Evolutionary conservation across 1,140 invertebrate genomes (phyloP).

Genomic region (Hycleus cichorii): DNA sequence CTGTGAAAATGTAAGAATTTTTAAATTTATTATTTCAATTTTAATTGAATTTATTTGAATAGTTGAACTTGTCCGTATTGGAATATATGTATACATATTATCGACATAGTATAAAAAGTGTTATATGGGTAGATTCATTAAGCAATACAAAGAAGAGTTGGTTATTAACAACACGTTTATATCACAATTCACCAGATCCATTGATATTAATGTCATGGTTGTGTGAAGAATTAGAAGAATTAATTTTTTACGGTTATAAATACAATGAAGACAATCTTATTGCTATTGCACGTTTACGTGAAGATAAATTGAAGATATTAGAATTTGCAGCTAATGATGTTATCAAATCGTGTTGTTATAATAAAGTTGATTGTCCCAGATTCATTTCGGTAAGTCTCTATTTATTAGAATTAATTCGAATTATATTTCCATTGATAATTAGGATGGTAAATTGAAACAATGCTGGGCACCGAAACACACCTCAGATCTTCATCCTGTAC

Average conservation of each 20-base stretch:
- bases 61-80: conserved; percentile 49
- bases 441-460: conserved; percentile 29
- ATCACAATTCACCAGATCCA: conserved; percentile 50
- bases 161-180: conserved; percentile 18
- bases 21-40: not conserved
- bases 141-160: conserved; percentile 23
- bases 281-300: conserved; percentile 60
- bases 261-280: conserved; percentile 58
- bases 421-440: too few species aligned
- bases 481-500: conserved; percentile 42
- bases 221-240: conserved; percentile 57
- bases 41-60: not conserved
- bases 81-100: conserved; percentile 54
- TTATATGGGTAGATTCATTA: conserved; percentile 63
- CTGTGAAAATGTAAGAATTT: conserved; percentile 54
- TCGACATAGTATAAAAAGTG: conserved; percentile 52
- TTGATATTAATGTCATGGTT: conserved; percentile 71
- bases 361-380: too few species aligned
- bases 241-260: conserved; percentile 57
- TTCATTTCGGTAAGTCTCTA: too few species aligned
- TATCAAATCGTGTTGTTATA: not conserved
- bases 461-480: conserved; percentile 40
- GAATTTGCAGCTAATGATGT: conserved; percentile 56
- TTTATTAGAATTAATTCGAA: too few species aligned
- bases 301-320: conserved; percentile 51